These are phyloP conservation scores for Montipora capitata DNA, from an alignment of 92 coral and sea anemone species.

Conservation along the genomic window DNA sequence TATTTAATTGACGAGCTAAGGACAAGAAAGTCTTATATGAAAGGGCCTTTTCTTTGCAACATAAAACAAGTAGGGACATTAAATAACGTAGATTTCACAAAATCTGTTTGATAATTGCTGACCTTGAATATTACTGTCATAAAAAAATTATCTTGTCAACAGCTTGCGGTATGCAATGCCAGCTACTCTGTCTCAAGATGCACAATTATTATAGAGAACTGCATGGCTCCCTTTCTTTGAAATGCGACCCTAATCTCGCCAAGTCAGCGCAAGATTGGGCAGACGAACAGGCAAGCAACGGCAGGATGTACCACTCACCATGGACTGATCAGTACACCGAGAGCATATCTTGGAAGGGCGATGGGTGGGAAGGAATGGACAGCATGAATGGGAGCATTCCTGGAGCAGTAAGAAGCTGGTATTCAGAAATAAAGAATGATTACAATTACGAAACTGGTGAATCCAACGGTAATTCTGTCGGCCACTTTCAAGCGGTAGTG, in stretches of 20 bases:
- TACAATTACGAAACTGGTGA: conserved; percentile 79
- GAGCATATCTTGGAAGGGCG: conserved; percentile 88
- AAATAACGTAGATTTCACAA: too few species aligned
- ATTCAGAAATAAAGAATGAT: conserved; percentile 83
- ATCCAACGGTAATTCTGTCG: conserved; percentile 73
- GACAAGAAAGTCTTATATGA: too few species aligned
- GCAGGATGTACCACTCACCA: conserved; percentile 77
- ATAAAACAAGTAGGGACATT: too few species aligned
- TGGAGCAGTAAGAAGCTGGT: conserved; percentile 88
- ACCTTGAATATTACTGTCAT: neutral
- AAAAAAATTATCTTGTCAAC: neutral
- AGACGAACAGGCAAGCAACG: conserved; percentile 65
- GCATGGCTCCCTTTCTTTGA: conserved; percentile 83
- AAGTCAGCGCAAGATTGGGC: conserved; percentile 89
- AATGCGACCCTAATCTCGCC: conserved; percentile 89
- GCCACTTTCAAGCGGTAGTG: conserved; percentile 84
- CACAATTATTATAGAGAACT: conserved; percentile 87
- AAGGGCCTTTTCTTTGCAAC: too few species aligned
- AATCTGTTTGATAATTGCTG: too few species aligned
- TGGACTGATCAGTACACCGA: conserved; percentile 85
- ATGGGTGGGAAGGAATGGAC: conserved; percentile 87
- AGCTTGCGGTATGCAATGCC: conserved; percentile 88
- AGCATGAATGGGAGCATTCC: conserved; percentile 81
- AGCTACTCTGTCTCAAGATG: conserved; percentile 79
- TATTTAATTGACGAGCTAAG: too few species aligned